Conservation (phyloP, 2,888 invertebrate species). For the Spodoptera littoralis region DNA sequence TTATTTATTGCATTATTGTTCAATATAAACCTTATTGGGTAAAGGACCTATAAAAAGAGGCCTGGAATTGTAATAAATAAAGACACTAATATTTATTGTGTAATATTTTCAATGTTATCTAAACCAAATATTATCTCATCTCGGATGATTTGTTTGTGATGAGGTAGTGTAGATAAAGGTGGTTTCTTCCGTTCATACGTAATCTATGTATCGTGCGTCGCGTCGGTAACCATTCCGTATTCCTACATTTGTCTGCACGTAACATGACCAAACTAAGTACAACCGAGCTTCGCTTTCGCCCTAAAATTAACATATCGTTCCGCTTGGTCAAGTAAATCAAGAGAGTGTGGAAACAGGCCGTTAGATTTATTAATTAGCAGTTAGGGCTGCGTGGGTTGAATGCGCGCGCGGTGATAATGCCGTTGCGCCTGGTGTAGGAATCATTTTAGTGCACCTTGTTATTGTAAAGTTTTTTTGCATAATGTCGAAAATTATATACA, state of each 20-base stretch:
- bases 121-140: conserved; percentile 76
- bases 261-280: conserved; percentile 22
- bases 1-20: too few species aligned
- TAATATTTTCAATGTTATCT: conserved; percentile 66
- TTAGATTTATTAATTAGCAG: conserved; percentile 82
- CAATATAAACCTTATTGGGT: too few species aligned
- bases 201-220: conserved; percentile 10
- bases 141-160: conserved; percentile 71
- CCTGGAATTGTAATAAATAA: neutral
- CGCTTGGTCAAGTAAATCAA: conserved; percentile 72
- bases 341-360: conserved; percentile 75
- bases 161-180: conserved; percentile 66
- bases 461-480: conserved; percentile 55
- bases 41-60: too few species aligned
- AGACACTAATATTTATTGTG: conserved; percentile 14
- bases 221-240: conserved; percentile 25
- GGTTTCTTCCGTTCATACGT: conserved; percentile 64
- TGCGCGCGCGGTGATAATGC: conserved; percentile 69
- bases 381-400: conserved; percentile 76
- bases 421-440: conserved; percentile 72
- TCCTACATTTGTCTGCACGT: conserved; percentile 17
- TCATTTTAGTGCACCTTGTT: conserved; percentile 68
- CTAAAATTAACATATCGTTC: conserved; percentile 62
- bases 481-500: too few species aligned
- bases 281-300: conserved; percentile 37